Conservation (phyloP, 2,888 invertebrate genomes). For the Carpatolechia fugitivella region DNA sequence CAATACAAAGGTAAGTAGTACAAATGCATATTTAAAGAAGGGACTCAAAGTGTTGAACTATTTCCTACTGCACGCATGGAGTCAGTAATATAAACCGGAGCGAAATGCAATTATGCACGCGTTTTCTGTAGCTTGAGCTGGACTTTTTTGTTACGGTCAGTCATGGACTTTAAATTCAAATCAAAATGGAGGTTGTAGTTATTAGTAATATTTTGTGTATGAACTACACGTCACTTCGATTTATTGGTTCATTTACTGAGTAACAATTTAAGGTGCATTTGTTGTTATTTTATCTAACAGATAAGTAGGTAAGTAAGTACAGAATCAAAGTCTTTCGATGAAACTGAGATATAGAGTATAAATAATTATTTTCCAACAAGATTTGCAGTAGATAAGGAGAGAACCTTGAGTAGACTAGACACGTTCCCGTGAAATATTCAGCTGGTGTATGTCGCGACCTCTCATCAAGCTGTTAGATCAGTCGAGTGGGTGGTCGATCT, state of each 20-base stretch:
- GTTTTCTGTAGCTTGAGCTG: constrained; percentile 20
- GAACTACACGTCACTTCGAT: no score
- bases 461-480: constrained; percentile 47
- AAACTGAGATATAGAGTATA: no score
- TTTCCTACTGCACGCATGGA: not conserved
- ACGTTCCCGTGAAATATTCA: constrained; percentile 31
- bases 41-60: constrained; percentile 1
- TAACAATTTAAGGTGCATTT: no score
- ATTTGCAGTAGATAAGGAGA: not conserved
- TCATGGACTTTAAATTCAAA: not conserved
- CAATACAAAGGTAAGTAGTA: not conserved
- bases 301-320: no score
- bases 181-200: not conserved
- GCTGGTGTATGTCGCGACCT: constrained; percentile 39
- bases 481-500: constrained; percentile 45
- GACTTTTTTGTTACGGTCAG: constrained; percentile 27
- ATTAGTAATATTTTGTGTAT: no score
- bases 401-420: constrained; percentile 26
- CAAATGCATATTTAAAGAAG: not conserved
- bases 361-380: not conserved
- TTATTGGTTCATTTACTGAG: no score
- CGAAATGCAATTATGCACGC: not conserved
- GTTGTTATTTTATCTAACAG: no score
- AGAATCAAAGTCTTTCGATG: no score
- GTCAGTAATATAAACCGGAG: constrained; percentile 3